Conservation (phyloP, 2,797 vertebrate species). For the Odontamblyopus rebecca region DNA sequence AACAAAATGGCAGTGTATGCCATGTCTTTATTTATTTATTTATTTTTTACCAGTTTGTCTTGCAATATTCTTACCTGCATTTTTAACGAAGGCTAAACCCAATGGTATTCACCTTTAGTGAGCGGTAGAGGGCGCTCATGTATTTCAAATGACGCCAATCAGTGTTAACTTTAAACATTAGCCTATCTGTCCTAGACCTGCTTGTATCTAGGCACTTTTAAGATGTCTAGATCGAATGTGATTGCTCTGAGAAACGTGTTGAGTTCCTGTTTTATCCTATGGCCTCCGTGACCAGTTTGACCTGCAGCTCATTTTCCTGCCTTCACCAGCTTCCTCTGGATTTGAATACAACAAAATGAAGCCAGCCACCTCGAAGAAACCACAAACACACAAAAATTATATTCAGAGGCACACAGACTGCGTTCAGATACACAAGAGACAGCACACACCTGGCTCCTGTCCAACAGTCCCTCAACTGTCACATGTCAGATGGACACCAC, state of each 20-base stretch:
- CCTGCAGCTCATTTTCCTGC: slow-evolving; percentile 70
- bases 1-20: background rate
- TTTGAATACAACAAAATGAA: slow-evolving; percentile 68
- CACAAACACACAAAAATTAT: background rate
- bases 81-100: background rate
- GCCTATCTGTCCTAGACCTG: too few relatives aligned
- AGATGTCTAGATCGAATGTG: background rate
- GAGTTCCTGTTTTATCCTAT: slow-evolving; percentile 6
- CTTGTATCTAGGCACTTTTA: too few relatives aligned
- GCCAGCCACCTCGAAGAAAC: slow-evolving; percentile 32
- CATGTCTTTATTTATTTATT: background rate
- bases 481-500: too few relatives aligned
- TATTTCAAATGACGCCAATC: slow-evolving; percentile 45
- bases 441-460: background rate
- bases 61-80: background rate
- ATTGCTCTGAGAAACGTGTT: background rate
- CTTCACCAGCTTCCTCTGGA: slow-evolving; percentile 59
- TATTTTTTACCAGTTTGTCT: background rate
- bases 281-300: slow-evolving; percentile 38
- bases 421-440: too few relatives aligned
- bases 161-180: too few relatives aligned
- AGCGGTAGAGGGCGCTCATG: slow-evolving; percentile 66
- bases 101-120: background rate
- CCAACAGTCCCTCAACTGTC: background rate
- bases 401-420: too few relatives aligned